Base-by-base conservation (phyloP, 2,797 vertebrate genomes). In the Channallabes apus region DNA sequence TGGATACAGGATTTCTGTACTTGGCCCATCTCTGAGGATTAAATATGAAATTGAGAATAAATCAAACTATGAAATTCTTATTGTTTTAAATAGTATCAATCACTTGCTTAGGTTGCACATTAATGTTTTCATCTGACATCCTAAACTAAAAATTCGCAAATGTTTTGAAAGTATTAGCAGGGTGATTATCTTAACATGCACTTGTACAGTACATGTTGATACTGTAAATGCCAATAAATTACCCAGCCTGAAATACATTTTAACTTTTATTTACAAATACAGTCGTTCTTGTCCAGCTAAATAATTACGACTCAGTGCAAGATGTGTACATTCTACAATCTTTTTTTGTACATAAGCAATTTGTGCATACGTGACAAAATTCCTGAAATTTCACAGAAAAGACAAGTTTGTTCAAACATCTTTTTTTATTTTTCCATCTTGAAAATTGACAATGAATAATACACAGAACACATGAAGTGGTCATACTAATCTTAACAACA, bases 361-460 rank as follows among this genome's bases (percentile, higher is more conserved):
- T n/a, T 78, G 56, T 78, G 29, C 22, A 81, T 65, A 29, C 0
- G 22, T 59, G 3, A 38, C 73, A 59, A 46, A 18, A 62, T 32
- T 61, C 54, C 9, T 69, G 8, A 46, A 59, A 46, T 29, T 12
- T 61, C 4, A 54, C 77, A 85, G 1, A 20, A 79, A 78, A 29
- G 15, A 32, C 54, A 65, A 58, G 68, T n/a, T 75, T 38, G 61
- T 86, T 79, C 38, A 80, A 88, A 87, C 51, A 82, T 80, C 61
- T 20, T 83, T 82, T 90, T 94, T 93, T 91, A 5, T 91, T 90
- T 93, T 84, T 82, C 81, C 82, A 82, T 84, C 78, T 89, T 93
- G 89, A 86, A 93, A 93, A 93, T 90, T 85, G 92, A 91, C 92
- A 86, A 89, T 91, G 88, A 90, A 85, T 89, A 91, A 94, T 90